Base-by-base conservation (phyloP, 2,888 invertebrate genomes). In the Tethea ocularis region DNA sequence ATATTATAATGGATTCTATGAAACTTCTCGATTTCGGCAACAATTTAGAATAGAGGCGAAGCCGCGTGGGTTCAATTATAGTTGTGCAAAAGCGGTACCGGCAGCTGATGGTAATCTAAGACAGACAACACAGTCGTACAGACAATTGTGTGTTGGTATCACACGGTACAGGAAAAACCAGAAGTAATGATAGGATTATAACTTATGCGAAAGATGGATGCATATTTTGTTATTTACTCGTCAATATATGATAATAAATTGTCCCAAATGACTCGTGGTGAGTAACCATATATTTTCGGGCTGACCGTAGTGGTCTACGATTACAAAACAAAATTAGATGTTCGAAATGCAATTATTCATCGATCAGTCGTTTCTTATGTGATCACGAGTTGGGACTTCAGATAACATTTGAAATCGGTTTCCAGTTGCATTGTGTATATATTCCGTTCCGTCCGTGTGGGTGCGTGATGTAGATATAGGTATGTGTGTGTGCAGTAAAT, bases 21-120 rank as follows among this genome's bases (percentile, higher is more conserved):
- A 41, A 41, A 41, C 17, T 38, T 15, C 36, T 51, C 55, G 52
- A 23, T 38, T 41, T 56, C 29, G 55, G 51, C 24, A 26, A 56
- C 60, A 56, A 57, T 57, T 51, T 57, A n/a, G 29, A 55, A 52
- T 57, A 54, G 52, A 55, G 54, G 52, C 56, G 51, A 61, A 53
- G n/a, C n/a, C 29, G 51, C 20, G 55, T 57, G 52, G 41, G 41
- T 41, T 41, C 41, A 41, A 1, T 17, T 38, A 57, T 55, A 51
- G 55, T 57, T 56, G 55, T 55, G 57, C 54, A 17, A 54, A 60
- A 60, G 38, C 60, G 55, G n/a, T 17, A 41, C 1, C 52, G 55
- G 51, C 57, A 41, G 51, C 57, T 24, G n/a, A 17, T 15, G 41
- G 41, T 15, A 17, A 41, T 41, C 0, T 26, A 26, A 26, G 26